phyloP scores from a whole-genome alignment of 2,113 vertebrate species.

The Thamnaconus septentrionalis region DNA sequence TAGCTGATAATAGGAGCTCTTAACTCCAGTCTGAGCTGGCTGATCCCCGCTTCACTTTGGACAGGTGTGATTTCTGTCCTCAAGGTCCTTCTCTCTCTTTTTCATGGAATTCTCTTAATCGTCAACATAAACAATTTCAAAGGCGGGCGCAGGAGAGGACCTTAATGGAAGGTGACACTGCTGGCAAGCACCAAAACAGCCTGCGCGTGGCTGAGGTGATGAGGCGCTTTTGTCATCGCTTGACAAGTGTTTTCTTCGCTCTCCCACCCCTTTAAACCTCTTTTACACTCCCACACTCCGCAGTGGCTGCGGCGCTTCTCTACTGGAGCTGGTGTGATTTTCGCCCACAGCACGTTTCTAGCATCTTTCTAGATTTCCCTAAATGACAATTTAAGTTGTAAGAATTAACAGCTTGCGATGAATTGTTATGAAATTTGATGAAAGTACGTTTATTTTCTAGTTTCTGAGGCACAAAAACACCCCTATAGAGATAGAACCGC shows the following conservation, averaged over 20 bases:
- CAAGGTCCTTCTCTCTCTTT: constrained; percentile 4
- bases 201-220: constrained; percentile 22
- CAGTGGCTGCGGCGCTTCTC: neutral
- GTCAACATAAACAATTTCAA: constrained; percentile 13
- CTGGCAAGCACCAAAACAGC: constrained; percentile 17
- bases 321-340: constrained; percentile 1
- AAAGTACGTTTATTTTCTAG: no score
- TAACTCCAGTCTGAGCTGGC: constrained; percentile 16
- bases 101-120: constrained; percentile 18
- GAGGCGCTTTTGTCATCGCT: constrained; percentile 13
- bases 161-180: constrained; percentile 23
- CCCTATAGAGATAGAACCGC: no score
- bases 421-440: no score
- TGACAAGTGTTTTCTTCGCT: constrained; percentile 21
- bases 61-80: constrained; percentile 13
- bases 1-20: constrained; percentile 7
- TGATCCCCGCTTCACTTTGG: constrained; percentile 19
- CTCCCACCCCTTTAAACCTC: constrained; percentile 1
- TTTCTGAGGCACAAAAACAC: no score
- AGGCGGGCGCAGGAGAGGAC: neutral
- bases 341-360: no score
- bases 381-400: no score
- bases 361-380: no score
- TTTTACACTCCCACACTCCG: constrained; percentile 11
- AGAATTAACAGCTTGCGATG: no score